phyloP scores from a whole-genome alignment of 2,113 vertebrate genomes.

The Pluvialis apricaria region DNA sequence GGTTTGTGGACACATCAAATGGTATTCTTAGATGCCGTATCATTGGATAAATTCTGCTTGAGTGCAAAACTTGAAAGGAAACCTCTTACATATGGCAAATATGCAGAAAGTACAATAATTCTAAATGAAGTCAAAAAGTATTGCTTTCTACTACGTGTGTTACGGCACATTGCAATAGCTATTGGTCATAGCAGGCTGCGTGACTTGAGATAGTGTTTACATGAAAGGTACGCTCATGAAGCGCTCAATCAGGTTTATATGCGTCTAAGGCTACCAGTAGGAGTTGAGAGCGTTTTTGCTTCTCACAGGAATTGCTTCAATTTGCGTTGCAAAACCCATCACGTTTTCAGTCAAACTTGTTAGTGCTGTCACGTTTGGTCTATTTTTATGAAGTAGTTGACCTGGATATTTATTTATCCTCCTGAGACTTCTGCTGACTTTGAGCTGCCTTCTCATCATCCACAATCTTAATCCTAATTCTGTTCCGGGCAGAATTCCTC shows the following conservation, averaged over 20 bases:
- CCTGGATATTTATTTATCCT: background rate
- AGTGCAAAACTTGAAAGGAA: background rate
- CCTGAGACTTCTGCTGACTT: background rate
- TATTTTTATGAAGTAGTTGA: background rate
- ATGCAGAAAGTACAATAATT: background rate
- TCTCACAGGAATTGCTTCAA: background rate
- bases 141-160: background rate
- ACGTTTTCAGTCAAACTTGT: background rate
- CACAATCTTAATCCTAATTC: background rate
- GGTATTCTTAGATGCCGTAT: background rate
- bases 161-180: background rate
- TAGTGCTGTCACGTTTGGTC: background rate
- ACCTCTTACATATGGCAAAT: background rate
- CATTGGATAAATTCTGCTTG: background rate
- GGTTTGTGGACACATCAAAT: background rate
- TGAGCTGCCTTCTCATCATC: background rate
- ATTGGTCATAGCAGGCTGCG: background rate
- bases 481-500: background rate
- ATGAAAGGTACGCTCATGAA: rapidly evolving
- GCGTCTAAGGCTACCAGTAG: background rate
- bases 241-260: background rate
- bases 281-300: background rate
- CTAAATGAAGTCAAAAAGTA: background rate
- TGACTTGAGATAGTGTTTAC: background rate
- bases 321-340: background rate